Evolutionary conservation across 35 echinoderm and acorn worm species (phyloP), one percentile per base, ranked within the genome.

Genomic region (Apostichopus japonicus): DNA sequence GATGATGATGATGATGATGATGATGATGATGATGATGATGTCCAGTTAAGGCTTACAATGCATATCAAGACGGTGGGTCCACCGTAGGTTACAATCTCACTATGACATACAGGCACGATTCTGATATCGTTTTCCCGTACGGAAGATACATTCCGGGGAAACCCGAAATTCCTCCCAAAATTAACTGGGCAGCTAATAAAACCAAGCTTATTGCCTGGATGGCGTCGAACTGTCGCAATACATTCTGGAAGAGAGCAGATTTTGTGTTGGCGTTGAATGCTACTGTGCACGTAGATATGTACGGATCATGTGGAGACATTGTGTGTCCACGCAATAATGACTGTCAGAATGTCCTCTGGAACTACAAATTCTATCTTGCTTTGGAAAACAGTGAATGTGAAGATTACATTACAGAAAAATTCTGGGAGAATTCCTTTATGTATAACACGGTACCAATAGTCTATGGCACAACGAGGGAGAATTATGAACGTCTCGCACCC

Each of bases 361-460:
- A 80, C 19, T 92, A 94, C 72, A 94, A 94, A 90, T 94, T 94
- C 55, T 86, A 92, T 65, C 71, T 94, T 4, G 78, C 90, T 6
- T 65, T 94, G 8, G 93, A 95, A 86, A 90, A 95, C 56, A 72
- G 65, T 57, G 79, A 95, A 22, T 95, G 94, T 63, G 33, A 24
- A 15, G 94, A 95, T 61, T 95, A 95, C 90, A 86, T 95, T n/a
- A 95, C 94, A 10, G 90, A 95, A 78, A 92, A 95, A 82, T 92
- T 95, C 15, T 95, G 94, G 94, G 24, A 33, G 10, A 95, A 92
- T 19, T 80, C 62, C 16, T 92, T 95, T 23, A 52, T 67, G 53
- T 58, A 84, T 19, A 73, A 83, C 21, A n/a, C 87, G 54, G 79
- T 95, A 27, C 94, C 94, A 23, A 95, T 95, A 55, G 94, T 92